phyloP scores from a whole-genome alignment of 2,113 vertebrate species.

The Tyrannus savana region DNA sequence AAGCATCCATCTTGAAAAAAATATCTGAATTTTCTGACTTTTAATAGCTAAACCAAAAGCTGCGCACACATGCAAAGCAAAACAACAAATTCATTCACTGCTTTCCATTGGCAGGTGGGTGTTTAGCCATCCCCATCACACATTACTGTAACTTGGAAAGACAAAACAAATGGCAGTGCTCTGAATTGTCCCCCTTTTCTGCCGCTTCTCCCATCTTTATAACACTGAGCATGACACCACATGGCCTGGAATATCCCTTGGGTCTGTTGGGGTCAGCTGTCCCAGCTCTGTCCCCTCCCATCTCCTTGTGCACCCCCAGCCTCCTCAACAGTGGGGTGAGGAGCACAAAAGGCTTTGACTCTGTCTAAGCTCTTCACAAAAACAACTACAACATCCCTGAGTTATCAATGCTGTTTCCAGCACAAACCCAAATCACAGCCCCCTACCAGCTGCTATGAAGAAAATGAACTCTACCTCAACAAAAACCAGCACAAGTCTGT shows the following conservation, averaged over 20 bases:
- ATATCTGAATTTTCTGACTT: background rate
- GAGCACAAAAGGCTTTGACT: background rate
- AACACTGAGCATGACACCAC: background rate
- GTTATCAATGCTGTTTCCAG: background rate
- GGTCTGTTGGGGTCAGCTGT: background rate
- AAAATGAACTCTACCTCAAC: background rate
- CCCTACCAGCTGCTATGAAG: background rate
- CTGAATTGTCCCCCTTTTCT: background rate
- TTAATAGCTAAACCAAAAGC: background rate
- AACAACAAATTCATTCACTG: background rate
- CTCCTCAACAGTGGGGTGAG: rapidly evolving
- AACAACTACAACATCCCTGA: background rate
- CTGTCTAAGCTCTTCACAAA: background rate
- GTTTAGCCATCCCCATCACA: background rate
- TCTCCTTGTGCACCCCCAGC: background rate
- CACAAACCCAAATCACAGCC: background rate
- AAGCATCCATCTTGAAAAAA: background rate
- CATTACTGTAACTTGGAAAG: background rate
- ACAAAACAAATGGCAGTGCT: background rate
- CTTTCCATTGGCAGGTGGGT: background rate
- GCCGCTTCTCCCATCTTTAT: background rate
- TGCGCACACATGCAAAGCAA: rapidly evolving
- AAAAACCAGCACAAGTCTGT: background rate
- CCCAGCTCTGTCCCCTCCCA: background rate
- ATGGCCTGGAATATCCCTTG: background rate